A percentile compares a stretch with the other conserved stretches of the same genome.
These are phyloP conservation scores for Caenorhabditis elegans DNA, from an alignment of 1,140 invertebrate species.

Conservation along the genomic window DNA sequence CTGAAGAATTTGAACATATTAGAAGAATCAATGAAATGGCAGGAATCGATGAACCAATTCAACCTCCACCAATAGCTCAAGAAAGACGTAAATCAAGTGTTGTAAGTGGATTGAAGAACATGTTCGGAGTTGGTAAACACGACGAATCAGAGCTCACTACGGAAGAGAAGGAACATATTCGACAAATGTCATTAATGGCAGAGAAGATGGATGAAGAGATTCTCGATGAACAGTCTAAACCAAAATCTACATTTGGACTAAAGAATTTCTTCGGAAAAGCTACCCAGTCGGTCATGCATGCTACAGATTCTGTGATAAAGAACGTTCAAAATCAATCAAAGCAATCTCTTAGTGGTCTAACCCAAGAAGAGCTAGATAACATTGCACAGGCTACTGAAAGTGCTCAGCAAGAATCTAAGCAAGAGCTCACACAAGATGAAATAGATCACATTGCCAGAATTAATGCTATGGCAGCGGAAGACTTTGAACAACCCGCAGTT, in stretches of 20 bases:
- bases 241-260: background rate
- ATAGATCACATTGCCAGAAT: constrained; percentile 39
- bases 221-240: background rate
- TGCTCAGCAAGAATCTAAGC: background rate
- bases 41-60: background rate
- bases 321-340: background rate
- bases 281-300: constrained; percentile 37
- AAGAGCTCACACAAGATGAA: constrained; percentile 30
- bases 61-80: background rate
- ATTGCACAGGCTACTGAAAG: background rate
- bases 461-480: background rate
- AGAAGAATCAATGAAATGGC: constrained; percentile 25
- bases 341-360: background rate
- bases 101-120: constrained; percentile 4
- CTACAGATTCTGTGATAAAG: background rate
- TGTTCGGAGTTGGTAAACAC: background rate
- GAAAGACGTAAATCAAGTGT: constrained; percentile 9
- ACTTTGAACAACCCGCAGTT: background rate
- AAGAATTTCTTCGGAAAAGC: constrained; percentile 41
- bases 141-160: constrained; percentile 13
- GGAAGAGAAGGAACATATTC: constrained; percentile 38
- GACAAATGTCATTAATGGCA: constrained; percentile 32
- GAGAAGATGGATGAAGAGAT: constrained; percentile 16
- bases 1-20: constrained; percentile 41
- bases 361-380: background rate